Conservation (phyloP, 2,797 vertebrate species). For the Enteromius viviparus region DNA sequence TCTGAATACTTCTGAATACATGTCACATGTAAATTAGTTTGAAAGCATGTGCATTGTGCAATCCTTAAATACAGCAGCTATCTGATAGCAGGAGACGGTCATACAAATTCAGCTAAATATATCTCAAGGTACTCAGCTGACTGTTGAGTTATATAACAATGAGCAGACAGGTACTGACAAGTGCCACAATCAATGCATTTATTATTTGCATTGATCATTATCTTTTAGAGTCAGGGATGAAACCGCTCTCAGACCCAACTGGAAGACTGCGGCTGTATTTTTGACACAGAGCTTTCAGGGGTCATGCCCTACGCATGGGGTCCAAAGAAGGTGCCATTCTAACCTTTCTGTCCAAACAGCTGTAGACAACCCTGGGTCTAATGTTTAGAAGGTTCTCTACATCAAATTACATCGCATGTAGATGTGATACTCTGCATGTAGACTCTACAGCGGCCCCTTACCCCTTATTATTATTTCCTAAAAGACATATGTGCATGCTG, state of each 20-base stretch:
- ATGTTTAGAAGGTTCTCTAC: not conserved
- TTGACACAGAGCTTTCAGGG: conserved; percentile 33
- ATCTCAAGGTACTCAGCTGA: conserved; percentile 13
- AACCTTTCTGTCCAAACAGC: not conserved
- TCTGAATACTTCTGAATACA: conserved; percentile 20
- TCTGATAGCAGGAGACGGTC: not conserved
- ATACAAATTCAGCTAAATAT: conserved; percentile 19
- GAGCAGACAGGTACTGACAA: not conserved
- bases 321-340: conserved; percentile 34
- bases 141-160: conserved; percentile 22
- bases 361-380: not conserved
- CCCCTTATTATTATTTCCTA: conserved; percentile 14
- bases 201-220: not conserved
- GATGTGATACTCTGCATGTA: not conserved
- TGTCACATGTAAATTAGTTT: conserved; percentile 25
- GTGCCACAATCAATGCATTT: not conserved
- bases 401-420: not conserved
- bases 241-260: conserved; percentile 26
- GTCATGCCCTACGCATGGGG: conserved; percentile 43
- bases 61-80: conserved; percentile 10
- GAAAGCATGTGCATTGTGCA: conserved; percentile 1
- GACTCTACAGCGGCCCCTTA: not conserved
- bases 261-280: conserved; percentile 33
- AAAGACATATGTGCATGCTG: conserved; percentile 28
- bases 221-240: not conserved